phyloP scores from a whole-genome alignment of 1,140 invertebrate species.

The Lasioglossum albipes region DNA sequence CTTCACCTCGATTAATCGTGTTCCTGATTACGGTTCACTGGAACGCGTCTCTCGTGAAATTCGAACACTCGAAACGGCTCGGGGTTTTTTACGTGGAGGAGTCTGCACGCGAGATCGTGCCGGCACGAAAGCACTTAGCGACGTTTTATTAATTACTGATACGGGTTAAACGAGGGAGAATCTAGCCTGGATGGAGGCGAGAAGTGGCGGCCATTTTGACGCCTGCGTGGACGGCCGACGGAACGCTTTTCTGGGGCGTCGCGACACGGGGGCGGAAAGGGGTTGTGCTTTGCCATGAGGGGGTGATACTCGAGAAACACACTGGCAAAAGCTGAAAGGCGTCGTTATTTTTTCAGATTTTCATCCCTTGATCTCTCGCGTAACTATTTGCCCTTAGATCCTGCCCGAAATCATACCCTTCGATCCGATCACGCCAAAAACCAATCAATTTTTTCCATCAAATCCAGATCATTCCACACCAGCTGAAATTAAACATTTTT shows the following conservation, averaged over 20 bases:
- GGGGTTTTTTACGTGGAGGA: constrained; percentile 44
- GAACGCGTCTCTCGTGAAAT: constrained; percentile 15
- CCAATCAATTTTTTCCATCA: too few relatives aligned
- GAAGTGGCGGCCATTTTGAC: constrained; percentile 75
- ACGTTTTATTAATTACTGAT: constrained; percentile 73
- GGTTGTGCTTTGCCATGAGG: constrained; percentile 65
- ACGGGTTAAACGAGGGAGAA: constrained; percentile 67
- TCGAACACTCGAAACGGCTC: background rate
- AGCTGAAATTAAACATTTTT: too few relatives aligned
- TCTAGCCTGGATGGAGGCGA: constrained; percentile 64
- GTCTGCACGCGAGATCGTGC: constrained; percentile 33
- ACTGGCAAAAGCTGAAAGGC: constrained; percentile 24
- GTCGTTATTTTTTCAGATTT: background rate
- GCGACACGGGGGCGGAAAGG: constrained; percentile 55
- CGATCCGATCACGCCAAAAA: too few relatives aligned
- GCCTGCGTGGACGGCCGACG: constrained; percentile 70
- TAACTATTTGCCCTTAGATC: too few relatives aligned
- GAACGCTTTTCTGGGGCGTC: constrained; percentile 60
- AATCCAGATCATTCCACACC: too few relatives aligned
- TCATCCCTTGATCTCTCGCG: background rate
- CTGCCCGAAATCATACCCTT: too few relatives aligned
- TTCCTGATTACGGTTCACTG: background rate
- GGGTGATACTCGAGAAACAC: constrained; percentile 52
- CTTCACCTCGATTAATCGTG: constrained; percentile 18
- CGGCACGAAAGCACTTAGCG: constrained; percentile 59